Evolutionary conservation across 2,797 vertebrate genomes (phyloP).

Genomic region (Sebastes cheni): DNA sequence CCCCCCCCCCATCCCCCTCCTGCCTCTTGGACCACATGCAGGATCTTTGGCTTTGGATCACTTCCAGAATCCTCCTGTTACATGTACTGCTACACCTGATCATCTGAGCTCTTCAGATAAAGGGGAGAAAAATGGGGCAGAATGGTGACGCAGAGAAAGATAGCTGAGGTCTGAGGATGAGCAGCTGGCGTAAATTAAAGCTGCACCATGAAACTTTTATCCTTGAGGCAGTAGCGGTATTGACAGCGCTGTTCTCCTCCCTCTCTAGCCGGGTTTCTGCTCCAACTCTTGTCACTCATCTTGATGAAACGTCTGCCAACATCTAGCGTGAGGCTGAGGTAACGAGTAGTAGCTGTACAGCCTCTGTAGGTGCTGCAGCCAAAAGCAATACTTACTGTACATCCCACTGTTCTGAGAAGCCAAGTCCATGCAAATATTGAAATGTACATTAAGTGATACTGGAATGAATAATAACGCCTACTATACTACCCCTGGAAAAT

Average conservation of each 20-base stretch:
- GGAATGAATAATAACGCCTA: not conserved
- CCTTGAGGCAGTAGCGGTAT: not conserved
- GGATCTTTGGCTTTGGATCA: slow-evolving; percentile 38
- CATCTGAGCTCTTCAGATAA: slow-evolving; percentile 21
- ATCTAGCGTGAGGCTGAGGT: not conserved
- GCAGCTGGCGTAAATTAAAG: slow-evolving; percentile 30
- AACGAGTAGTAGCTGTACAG: not conserved
- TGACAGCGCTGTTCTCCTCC: not conserved
- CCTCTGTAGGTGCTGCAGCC: not conserved
- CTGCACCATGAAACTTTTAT: slow-evolving; percentile 4
- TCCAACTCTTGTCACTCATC: not conserved
- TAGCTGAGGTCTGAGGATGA: slow-evolving; percentile 22
- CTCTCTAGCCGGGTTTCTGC: not conserved
- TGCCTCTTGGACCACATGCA: slow-evolving; percentile 30
- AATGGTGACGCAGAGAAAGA: not conserved
- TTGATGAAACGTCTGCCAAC: slow-evolving; percentile 9
- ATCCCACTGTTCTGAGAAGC: not conserved
- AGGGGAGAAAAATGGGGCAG: not conserved
- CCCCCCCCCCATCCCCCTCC: not conserved
- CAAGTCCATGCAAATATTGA: not conserved
- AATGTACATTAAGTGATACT: not conserved
- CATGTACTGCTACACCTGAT: slow-evolving; percentile 20
- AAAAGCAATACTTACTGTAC: not conserved
- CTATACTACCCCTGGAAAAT: not conserved
- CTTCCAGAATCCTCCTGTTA: slow-evolving; percentile 1